Evolutionary conservation across 2,888 invertebrate genomes (phyloP), one percentile per base, ranked within the genome.

Genomic region (Tiphia femorata): DNA sequence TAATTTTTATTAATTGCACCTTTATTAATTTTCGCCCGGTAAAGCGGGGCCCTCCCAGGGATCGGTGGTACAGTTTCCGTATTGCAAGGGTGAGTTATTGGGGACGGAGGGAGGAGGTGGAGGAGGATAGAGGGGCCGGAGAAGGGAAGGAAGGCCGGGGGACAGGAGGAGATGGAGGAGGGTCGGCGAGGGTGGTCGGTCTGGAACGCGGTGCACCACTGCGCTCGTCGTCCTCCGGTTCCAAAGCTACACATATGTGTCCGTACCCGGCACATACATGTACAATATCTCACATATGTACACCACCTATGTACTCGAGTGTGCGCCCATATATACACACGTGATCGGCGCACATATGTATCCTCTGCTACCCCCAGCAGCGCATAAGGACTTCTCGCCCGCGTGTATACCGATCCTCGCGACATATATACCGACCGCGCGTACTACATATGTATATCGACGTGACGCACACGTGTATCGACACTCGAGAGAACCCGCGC

Each of bases 1-100:
- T 77, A 78, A 80, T 79, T 79, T 79, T 79, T 77, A 79, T 80
- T 81, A 80, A 80, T 80, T 74, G 73, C 67, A 71, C 74, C 72
- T 80, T 80, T 80, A 80, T 80, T 80, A 80, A 79, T 79, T 78
- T 76, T 70, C 67, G 29, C 12, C 58, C 54, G 41, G 47, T 47
- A 43, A 49, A 55, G 56, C 53, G 44, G 46, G 35, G 38, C 17
- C 37, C 46, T 17, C 47, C 33, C 8, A 27, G 29, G 25, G 38
- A 21, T 41, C 38, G 44, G 19, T 20, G 21, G 12, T 44, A 30
- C 27, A 29, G 33, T 54, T 62, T 14, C 43, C 41, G 54, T 37
- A 47, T n/a, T 41, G 47, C 41, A 19, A n/a, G 42, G 14, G n/a
- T n/a, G n/a, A n/a, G n/a, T n/a, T 33, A 27, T 25, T 8, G 53